Base-by-base conservation (phyloP, 2,888 invertebrate genomes). In the Syrphus vitripennis region DNA sequence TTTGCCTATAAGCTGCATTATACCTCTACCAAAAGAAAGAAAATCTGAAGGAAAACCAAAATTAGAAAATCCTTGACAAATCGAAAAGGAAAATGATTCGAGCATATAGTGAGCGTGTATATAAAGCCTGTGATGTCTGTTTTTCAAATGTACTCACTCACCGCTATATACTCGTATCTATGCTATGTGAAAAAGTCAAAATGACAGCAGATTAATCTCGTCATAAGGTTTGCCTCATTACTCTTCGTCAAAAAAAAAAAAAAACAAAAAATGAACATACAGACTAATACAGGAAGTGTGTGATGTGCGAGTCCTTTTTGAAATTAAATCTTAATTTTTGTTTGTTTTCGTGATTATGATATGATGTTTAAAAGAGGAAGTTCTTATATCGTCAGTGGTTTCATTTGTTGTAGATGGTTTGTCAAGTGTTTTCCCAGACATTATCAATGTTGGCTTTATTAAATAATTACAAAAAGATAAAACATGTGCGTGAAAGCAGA, bases 31-130 rank as follows among this genome's bases (percentile, higher is more conserved):
- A 42, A 42, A 61, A 80, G 29, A 55, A 31, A 14, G 19, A 71
- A 83, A 80, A 76, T 76, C 76, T 76, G 57, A 70, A 76, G 76
- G 67, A 65, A 82, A 86, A 82, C 61, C 86, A 74, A 77, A 86
- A 82, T 86, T 82, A 86, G 77, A 82, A 86, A 82, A 70, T 74
- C 77, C 72, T 82, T 86, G 74, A 82, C 77, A 82, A 82, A 86
- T 81, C 69, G 77, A 70, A 82, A 82, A 74, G 72, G 10, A 71
- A 63, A 74, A 72, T 69, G 72, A 74, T 77, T 69, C 40, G 69
- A 61, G 72, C 69, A 74, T 77, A 59, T 42, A 74, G 37, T 65
- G 19, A 71, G 69, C 40, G 31, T 16, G 21, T 21, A 63, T 61
- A 70, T 67, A 57, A 59, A 26, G 61, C 24, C 19, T 42, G 65